These are phyloP conservation scores for Apodemus agrarius DNA, from an alignment of 2,797 vertebrate genomes.

Conservation along the genomic window DNA sequence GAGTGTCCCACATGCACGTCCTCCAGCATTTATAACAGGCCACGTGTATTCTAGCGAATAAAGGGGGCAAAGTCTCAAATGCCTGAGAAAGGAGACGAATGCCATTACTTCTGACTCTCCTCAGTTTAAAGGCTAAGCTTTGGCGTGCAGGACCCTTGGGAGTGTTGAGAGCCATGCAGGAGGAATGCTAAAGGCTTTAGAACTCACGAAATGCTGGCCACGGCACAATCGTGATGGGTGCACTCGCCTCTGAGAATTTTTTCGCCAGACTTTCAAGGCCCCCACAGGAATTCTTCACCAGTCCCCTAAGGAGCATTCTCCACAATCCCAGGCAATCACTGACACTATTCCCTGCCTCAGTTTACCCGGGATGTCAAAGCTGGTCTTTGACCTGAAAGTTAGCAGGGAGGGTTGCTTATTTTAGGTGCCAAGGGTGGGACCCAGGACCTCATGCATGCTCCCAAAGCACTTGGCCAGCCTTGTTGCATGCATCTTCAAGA, in stretches of 20 bases:
- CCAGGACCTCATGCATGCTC: neutral
- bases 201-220: neutral
- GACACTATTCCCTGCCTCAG: neutral
- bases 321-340: neutral
- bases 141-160: fast-evolving
- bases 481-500: neutral
- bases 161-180: neutral
- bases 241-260: neutral
- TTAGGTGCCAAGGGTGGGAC: neutral
- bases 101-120: neutral
- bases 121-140: neutral
- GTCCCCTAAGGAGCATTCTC: neutral
- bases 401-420: neutral
- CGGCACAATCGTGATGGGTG: neutral
- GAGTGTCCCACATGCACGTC: neutral
- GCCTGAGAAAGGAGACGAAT: neutral
- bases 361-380: neutral
- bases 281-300: neutral
- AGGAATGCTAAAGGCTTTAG: neutral
- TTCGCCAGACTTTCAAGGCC: neutral
- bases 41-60: too few species aligned
- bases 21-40: neutral
- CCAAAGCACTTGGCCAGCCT: neutral
- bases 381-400: neutral
- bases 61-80: neutral